Conservation (phyloP, 2,797 vertebrate genomes). For the Agapornis canus region DNA sequence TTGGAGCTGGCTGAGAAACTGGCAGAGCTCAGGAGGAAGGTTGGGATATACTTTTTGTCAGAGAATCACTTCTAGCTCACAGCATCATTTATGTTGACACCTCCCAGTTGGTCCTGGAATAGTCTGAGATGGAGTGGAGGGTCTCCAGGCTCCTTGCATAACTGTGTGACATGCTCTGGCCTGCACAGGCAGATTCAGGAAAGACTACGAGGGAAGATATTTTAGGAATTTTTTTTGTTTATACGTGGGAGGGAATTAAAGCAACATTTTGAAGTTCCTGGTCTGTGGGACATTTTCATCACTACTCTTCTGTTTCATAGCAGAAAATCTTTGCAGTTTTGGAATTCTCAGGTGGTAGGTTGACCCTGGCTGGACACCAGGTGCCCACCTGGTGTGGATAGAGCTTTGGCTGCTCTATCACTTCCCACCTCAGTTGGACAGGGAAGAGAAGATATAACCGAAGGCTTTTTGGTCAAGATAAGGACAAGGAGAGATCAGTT, state of each 20-base stretch:
- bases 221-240: not conserved
- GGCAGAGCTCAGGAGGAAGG: not conserved
- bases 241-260: conserved; percentile 1
- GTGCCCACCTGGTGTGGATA: not conserved
- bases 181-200: not conserved
- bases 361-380: not conserved
- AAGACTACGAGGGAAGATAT: not conserved
- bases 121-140: not conserved
- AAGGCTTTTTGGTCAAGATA: not conserved
- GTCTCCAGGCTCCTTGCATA: not conserved
- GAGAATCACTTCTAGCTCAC: not conserved
- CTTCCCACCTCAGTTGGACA: not conserved
- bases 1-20: not conserved
- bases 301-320: not conserved
- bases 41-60: not conserved
- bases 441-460: not conserved
- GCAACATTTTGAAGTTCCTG: not conserved
- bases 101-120: not conserved
- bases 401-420: not conserved
- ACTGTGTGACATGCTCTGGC: not conserved
- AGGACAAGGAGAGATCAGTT: not conserved
- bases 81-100: not conserved
- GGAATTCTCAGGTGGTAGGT: not conserved
- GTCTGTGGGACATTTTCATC: conserved; percentile 1
- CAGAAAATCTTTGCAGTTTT: not conserved